These are phyloP conservation scores for Oscheius sp. DNA, from an alignment of 1,140 invertebrate genomes.

Conservation along the genomic window DNA sequence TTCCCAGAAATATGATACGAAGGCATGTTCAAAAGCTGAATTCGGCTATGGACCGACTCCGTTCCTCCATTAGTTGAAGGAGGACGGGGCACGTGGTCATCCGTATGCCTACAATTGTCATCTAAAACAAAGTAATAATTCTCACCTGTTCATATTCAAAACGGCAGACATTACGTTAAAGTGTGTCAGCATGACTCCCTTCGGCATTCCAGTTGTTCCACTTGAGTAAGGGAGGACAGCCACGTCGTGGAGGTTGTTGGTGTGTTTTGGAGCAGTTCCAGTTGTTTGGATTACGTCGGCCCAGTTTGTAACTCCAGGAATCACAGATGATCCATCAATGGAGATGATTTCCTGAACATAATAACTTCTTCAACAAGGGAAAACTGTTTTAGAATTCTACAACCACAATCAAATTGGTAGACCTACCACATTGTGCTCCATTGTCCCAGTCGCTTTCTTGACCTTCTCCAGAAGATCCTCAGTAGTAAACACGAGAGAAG, in stretches of 20 bases:
- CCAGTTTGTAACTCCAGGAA: conserved; percentile 18
- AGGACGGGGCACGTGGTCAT: neutral
- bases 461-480: conserved; percentile 6
- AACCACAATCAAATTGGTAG: conserved; percentile 15
- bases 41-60: neutral
- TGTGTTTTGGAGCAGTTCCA: neutral
- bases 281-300: conserved; percentile 11
- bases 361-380: too few species aligned
- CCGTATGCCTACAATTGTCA: neutral
- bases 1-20: conserved; percentile 42
- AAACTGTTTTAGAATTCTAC: neutral
- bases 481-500: conserved; percentile 27
- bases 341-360: conserved; percentile 29
- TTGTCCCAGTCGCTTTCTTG: neutral
- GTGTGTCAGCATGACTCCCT: conserved; percentile 65
- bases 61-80: neutral
- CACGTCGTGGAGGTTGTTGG: conserved; percentile 33
- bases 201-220: conserved; percentile 65
- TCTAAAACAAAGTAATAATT: neutral
- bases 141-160: too few species aligned
- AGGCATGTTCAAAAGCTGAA: conserved; percentile 30
- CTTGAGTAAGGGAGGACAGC: conserved; percentile 39
- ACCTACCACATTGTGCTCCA: neutral
- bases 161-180: too few species aligned
- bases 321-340: conserved; percentile 8